Percentiles rank a stretch among this genome's conserved stretches.
Conservation (phyloP, 1,140 invertebrate species). For the Pachyrhynchus sulphureomaculatus region DNA sequence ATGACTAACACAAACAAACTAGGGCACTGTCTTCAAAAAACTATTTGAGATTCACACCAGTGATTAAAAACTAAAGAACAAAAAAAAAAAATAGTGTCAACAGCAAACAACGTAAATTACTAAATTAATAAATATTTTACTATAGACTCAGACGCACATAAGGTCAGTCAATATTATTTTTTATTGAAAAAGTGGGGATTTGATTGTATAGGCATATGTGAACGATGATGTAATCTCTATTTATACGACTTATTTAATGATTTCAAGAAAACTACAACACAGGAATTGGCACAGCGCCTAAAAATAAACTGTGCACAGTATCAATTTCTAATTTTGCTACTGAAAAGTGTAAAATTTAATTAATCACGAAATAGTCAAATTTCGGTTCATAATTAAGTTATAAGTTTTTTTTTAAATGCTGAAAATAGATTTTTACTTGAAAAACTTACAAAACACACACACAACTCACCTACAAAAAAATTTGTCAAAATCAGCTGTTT, state of each 20-base stretch:
- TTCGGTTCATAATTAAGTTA: no score
- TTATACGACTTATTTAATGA: constrained; percentile 17
- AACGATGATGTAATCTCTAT: constrained; percentile 29
- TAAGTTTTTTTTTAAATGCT: no score
- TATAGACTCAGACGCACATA: background rate
- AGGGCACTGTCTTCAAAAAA: no score
- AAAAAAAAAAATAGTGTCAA: background rate
- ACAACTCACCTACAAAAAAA: no score
- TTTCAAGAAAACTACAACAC: constrained; percentile 4
- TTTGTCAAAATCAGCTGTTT: constrained; percentile 7
- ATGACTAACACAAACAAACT: constrained; percentile 3
- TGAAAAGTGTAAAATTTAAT: no score
- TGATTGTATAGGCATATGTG: background rate
- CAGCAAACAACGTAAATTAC: no score
- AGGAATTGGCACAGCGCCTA: background rate
- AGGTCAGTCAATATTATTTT: background rate
- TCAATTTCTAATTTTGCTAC: no score
- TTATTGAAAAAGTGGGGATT: constrained; percentile 10
- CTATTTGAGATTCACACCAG: no score
- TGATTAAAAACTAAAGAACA: background rate
- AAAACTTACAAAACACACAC: no score
- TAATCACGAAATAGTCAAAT: no score
- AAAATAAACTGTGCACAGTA: background rate
- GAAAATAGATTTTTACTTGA: no score
- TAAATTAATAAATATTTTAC: background rate